Conservation (phyloP, 2,888 invertebrate species). For the Hydriomena furcata region DNA sequence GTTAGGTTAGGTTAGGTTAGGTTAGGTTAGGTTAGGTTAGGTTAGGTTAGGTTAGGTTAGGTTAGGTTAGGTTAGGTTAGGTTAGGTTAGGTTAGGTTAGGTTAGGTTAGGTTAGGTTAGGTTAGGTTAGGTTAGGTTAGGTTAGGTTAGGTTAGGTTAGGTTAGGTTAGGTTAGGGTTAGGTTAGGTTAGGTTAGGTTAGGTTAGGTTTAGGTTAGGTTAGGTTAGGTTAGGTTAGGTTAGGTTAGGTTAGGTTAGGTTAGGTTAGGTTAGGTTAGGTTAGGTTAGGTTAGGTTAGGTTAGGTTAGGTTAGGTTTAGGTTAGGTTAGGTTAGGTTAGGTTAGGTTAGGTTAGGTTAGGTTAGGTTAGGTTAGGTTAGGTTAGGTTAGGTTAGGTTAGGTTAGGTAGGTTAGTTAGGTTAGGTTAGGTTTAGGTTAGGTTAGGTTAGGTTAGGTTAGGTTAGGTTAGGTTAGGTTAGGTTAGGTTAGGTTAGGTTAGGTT, state of each 20-base stretch:
- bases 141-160: constrained; percentile 8
- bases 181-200: too few relatives aligned
- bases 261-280: neutral
- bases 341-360: constrained; percentile 13
- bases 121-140: constrained; percentile 29
- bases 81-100: constrained; percentile 23
- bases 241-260: neutral
- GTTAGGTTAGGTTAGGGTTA: neutral
- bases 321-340: too few relatives aligned
- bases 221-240: neutral
- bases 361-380: constrained; percentile 40
- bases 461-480: constrained; percentile 24
- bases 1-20: constrained; percentile 30
- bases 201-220: too few relatives aligned
- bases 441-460: constrained; percentile 20
- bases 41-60: constrained; percentile 26
- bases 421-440: too few relatives aligned
- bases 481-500: constrained; percentile 41
- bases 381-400: constrained; percentile 35
- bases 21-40: constrained; percentile 24
- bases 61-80: constrained; percentile 24
- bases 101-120: constrained; percentile 23
- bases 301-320: constrained; percentile 20
- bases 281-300: neutral
- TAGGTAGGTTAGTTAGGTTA: constrained; percentile 10